A percentile compares a stretch with the other conserved stretches of the same genome.
Conservation (phyloP, 2,797 vertebrate genomes). For the Mormyrops boulengeri region DNA sequence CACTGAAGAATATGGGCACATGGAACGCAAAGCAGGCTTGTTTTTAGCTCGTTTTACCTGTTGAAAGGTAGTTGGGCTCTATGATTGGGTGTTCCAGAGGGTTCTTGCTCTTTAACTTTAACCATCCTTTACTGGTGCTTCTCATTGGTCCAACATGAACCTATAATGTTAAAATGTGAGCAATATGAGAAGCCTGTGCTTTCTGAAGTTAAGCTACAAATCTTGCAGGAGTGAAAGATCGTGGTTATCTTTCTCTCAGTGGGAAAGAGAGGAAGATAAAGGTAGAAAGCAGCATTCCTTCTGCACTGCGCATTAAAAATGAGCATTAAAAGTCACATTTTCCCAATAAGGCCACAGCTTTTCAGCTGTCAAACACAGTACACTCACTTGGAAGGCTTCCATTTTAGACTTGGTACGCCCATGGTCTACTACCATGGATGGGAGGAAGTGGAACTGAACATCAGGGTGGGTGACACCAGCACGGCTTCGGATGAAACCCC, state of each 20-base stretch:
- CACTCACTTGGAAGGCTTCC: conserved; percentile 86
- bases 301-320: background rate
- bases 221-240: background rate
- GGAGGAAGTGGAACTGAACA: conserved; percentile 95
- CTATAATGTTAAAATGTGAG: conserved; percentile 48
- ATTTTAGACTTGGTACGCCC: conserved; percentile 70
- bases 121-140: conserved; percentile 78
- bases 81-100: conserved; percentile 80
- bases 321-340: background rate
- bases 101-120: conserved; percentile 79
- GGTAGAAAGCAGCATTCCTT: background rate
- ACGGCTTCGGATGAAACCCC: conserved; percentile 86
- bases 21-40: background rate
- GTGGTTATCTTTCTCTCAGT: background rate
- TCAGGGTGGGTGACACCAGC: conserved; percentile 76
- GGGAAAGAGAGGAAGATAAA: background rate
- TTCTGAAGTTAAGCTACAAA: background rate
- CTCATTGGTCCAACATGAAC: conserved; percentile 91
- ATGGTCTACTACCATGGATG: conserved; percentile 92
- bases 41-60: conserved; percentile 59
- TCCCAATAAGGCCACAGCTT: background rate
- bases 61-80: conserved; percentile 89
- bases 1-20: background rate
- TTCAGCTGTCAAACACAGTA: background rate
- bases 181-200: background rate